Evolutionary conservation across 2,797 vertebrate genomes (phyloP).

Genomic region (Hyperoplus immaculatus): DNA sequence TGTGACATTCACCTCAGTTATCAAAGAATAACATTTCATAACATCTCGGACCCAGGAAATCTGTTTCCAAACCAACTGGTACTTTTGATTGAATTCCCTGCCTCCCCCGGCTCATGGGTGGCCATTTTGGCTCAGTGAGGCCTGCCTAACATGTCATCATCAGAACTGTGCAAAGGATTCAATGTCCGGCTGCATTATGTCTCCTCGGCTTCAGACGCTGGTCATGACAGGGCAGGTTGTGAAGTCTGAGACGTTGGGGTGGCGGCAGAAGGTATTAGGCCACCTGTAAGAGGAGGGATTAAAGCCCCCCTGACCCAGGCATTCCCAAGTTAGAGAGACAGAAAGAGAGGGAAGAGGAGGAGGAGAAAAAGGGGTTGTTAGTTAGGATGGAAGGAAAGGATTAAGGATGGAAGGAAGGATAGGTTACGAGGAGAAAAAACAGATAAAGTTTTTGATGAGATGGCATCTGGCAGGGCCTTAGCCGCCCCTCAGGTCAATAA

Average conservation of each 20-base stretch:
- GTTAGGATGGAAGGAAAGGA: constrained; percentile 10
- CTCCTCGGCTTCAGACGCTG: constrained; percentile 49
- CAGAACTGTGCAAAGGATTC: constrained; percentile 41
- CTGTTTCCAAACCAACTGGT: constrained; percentile 11
- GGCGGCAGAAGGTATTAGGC: constrained; percentile 70
- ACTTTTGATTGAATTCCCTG: background rate
- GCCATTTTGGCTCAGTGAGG: background rate
- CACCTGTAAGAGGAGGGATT: constrained; percentile 65
- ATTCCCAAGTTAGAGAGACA: constrained; percentile 49
- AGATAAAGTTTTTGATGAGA: constrained; percentile 52
- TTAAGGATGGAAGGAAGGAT: background rate
- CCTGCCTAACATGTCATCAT: constrained; percentile 27
- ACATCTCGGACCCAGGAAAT: background rate
- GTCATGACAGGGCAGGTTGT: constrained; percentile 65
- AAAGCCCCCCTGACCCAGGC: constrained; percentile 47
- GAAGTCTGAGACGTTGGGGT: constrained; percentile 70
- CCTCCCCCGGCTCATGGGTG: constrained; percentile 35
- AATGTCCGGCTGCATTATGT: constrained; percentile 54
- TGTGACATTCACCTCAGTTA: background rate
- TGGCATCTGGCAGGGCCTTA: constrained; percentile 29
- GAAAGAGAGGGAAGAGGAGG: background rate
- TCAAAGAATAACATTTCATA: no score
- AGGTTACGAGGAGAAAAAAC: constrained; percentile 22
- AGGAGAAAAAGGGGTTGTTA: background rate
- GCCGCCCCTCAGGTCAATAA: background rate